These are phyloP conservation scores for Malurus leucopterus DNA, from an alignment of 2,797 vertebrate genomes.

Conservation along the genomic window DNA sequence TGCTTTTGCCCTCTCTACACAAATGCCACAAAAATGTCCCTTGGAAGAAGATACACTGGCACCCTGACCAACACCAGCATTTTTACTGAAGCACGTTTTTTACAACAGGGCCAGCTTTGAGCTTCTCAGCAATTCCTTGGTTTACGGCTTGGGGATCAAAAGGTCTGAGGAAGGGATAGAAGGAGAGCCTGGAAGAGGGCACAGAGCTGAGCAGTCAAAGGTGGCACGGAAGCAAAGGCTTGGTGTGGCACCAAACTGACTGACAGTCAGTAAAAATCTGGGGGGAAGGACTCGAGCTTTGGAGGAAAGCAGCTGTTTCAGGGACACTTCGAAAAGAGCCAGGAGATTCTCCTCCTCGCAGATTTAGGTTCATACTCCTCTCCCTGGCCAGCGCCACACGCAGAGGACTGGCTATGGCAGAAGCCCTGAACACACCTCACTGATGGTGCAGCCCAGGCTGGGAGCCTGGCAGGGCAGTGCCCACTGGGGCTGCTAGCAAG, in stretches of 20 bases:
- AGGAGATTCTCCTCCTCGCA: not conserved
- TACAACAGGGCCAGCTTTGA: not conserved
- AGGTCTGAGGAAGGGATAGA: not conserved
- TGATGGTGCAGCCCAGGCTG: not conserved
- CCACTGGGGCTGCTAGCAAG: not conserved
- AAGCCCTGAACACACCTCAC: not conserved
- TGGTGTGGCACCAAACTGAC: accelerated
- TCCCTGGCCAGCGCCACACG: accelerated
- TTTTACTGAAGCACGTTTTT: not conserved
- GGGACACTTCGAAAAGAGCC: not conserved
- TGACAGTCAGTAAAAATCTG: too few species aligned
- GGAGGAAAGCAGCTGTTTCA: not conserved
- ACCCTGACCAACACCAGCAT: too few species aligned
- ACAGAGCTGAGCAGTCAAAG: not conserved
- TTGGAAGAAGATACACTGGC: not conserved
- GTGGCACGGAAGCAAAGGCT: not conserved
- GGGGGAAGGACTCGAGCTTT: not conserved
- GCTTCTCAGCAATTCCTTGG: not conserved
- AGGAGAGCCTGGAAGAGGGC: not conserved
- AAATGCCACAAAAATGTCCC: not conserved
- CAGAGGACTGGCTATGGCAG: not conserved
- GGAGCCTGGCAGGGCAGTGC: not conserved
- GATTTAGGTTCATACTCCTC: not conserved
- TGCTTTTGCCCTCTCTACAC: not conserved
- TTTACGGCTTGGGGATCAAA: not conserved